Conservation (phyloP, 2,888 invertebrate species). For the Arrhopalites spinosus region DNA sequence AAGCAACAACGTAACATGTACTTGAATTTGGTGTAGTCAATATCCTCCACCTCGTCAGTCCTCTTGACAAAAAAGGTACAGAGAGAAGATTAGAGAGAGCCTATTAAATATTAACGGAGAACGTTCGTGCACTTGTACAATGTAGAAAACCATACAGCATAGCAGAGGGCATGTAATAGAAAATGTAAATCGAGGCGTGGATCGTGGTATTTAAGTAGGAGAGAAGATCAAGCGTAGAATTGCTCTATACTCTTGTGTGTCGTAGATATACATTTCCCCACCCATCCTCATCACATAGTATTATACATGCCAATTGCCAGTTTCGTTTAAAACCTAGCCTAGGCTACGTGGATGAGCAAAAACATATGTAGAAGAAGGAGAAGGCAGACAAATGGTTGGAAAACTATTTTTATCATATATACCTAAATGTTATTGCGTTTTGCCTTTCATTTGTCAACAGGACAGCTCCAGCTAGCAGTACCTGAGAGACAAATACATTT, state of each 20-base stretch:
- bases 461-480: not conserved
- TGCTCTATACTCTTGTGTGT: too few relatives aligned
- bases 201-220: not conserved
- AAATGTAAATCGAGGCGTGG: not conserved
- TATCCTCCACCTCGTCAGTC: too few relatives aligned
- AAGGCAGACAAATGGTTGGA: slow-evolving; percentile 4
- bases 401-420: slow-evolving; percentile 8
- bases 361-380: too few relatives aligned
- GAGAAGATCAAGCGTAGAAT: slow-evolving; percentile 5
- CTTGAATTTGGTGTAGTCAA: too few relatives aligned
- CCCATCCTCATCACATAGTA: too few relatives aligned
- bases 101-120: not conserved
- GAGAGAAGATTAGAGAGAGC: too few relatives aligned
- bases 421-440: slow-evolving; percentile 4
- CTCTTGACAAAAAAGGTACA: too few relatives aligned
- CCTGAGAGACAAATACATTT: slow-evolving; percentile 9
- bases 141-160: not conserved
- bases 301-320: too few relatives aligned
- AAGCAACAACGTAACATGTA: too few relatives aligned
- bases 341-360: too few relatives aligned
- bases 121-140: not conserved
- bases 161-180: not conserved
- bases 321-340: too few relatives aligned
- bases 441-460: slow-evolving; percentile 14
- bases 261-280: too few relatives aligned